phyloP scores from a whole-genome alignment of 2,888 invertebrate genomes.

The Eudasyphora cyanicolor region DNA sequence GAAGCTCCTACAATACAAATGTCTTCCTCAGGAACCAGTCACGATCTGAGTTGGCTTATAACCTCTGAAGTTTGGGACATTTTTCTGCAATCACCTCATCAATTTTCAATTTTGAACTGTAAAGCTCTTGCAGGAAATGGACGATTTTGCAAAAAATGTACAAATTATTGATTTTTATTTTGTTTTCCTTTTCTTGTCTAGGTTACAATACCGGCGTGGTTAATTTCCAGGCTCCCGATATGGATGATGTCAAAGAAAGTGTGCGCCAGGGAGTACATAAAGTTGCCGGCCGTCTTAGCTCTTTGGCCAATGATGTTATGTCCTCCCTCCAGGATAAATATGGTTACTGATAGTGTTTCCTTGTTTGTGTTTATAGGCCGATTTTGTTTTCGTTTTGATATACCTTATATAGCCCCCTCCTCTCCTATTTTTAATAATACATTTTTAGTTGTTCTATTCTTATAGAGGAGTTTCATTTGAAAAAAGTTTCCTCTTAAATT shows the following conservation, averaged over 20 bases:
- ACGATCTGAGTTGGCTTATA: no score
- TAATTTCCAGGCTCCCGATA: constrained; percentile 86
- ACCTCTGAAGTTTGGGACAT: no score
- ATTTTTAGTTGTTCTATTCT: not conserved
- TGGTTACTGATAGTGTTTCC: constrained; percentile 82
- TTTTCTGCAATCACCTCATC: no score
- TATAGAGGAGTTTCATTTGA: not conserved
- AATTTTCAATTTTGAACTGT: no score
- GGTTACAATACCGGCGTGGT: constrained; percentile 74
- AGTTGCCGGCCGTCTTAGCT: constrained; percentile 97
- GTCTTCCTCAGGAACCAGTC: no score
- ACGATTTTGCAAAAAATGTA: no score
- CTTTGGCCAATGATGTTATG: constrained; percentile 96
- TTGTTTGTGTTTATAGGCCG: constrained; percentile 39
- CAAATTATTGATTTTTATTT: not conserved
- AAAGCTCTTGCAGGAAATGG: no score
- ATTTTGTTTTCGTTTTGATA: constrained; percentile 66
- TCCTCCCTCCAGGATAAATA: constrained; percentile 92
- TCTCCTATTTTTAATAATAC: constrained; percentile 12
- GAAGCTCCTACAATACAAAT: no score
- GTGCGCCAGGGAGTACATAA: constrained; percentile 97
- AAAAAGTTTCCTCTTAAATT: not conserved
- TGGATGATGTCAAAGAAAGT: constrained; percentile 98
- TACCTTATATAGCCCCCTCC: not conserved
- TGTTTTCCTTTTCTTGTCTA: not conserved